Base-by-base conservation (phyloP, 2,888 invertebrate species). In the Rhopalosiphum nymphaeae region DNA sequence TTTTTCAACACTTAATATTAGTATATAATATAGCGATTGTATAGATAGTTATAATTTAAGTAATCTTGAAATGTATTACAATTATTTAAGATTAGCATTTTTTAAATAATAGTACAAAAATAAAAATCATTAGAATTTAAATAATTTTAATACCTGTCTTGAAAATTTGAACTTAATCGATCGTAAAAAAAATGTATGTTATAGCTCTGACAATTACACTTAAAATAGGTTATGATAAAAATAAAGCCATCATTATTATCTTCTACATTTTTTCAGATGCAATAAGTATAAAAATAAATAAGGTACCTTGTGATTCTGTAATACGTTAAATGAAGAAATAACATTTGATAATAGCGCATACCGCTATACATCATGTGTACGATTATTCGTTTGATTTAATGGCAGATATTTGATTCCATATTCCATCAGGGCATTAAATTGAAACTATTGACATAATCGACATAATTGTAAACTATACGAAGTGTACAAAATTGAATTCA, bases 361-460 rank as follows among this genome's bases (percentile, higher is more conserved):
- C 9, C 21, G 36, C 36, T 67, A 16, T 67, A 67, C 29, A 1
- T n/a, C 13, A 13, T 67, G 13, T 49, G 53, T 26, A 57, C 57
- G 26, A 57, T 25, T 26, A 26, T 78, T 36, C 36, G 78, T 78
- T 78, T 78, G 36, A 78, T 36, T 78, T 78, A 78, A 78, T 78
- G 36, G 21, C 21, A 9, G 21, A 42, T 78, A 78, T 21, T 78
- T 78, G 78, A 78, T 78, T 78, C 21, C 9, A 78, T 78, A 78
- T 78, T 42, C 78, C 78, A 78, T 78, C 78, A 78, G 36, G 36
- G 7, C 36, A 36, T 42, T 36, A 78, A 78, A 78, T 78, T 78
- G 78, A 78, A 78, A 78, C 78, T 78, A 78, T 78, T 78, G 78
- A 78, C 78, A 78, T 78, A 78, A 78, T 78, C 78, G 78, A 78